Base-by-base conservation (phyloP, 2,113 vertebrate genomes). In the Antigone vipio region DNA sequence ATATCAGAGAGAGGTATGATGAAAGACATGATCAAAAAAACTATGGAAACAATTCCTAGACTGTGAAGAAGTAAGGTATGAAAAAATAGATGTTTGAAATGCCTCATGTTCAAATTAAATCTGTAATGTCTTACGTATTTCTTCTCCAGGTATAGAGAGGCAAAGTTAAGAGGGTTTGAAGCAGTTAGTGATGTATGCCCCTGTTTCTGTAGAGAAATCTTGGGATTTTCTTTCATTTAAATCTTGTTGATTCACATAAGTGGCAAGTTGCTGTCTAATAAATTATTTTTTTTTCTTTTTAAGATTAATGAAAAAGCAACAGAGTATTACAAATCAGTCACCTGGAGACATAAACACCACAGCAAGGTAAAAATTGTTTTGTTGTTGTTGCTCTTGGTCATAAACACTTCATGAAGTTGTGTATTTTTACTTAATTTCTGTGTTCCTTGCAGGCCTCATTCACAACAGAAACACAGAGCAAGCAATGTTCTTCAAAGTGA, bases 391-490 rank as follows among this genome's bases (percentile, higher is more conserved):
- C 16, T 88, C 34, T 80, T 50, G 12, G 3, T 84, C 34, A 34
- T n/a, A 77, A 18, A n/a, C 4, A 15, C 26, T 49, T 74, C 6
- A 12, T 60, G 7, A 45, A 47, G 10, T 71, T 91, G 24, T 32
- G 9, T 94, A 14, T 35, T 62, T 88, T 86, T 76, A 95, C 64
- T 87, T 30, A 15, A 77, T 9, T 64, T 84, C 17, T 89, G 6
- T 85, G 23, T 89, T 91, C n/a, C 22, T 96, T 96, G 26, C 97
- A 99, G 99, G 96, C 73, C 9, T 77, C 90, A 15, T 88, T 69
- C 67, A 97, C 50, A 30, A 97, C 47, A 2, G 60, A 89, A 56
- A n/a, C 16, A 4, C 5, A 26, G 9, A 52, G 20, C 2, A 6
- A 62, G 2, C 6, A 35, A 11, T 53, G 32, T 2, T 94, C 44